Conservation (phyloP, 2,113 vertebrate species). For the Nyctibius bracteatus region DNA sequence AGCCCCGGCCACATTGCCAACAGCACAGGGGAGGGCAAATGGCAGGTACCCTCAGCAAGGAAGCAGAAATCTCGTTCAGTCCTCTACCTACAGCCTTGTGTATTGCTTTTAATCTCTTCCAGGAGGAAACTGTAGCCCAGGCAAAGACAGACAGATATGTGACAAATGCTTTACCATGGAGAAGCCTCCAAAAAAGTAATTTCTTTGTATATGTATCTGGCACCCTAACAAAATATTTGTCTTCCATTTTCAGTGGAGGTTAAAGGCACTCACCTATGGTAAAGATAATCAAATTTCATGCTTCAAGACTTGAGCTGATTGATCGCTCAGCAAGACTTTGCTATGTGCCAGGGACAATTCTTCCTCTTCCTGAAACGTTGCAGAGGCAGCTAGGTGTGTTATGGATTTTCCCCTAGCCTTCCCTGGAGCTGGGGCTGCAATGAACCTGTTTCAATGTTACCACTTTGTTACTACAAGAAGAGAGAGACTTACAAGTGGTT, state of each 20-base stretch:
- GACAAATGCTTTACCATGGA: not conserved
- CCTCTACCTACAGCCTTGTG: not conserved
- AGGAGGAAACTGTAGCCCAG: not conserved
- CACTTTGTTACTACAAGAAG: not conserved
- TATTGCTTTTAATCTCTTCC: not conserved
- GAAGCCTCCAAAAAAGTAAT: not conserved
- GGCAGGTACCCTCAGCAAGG: not conserved
- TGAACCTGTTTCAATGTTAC: not conserved
- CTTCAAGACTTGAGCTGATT: constrained; percentile 7
- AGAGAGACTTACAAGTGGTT: not conserved
- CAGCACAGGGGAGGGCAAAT: not conserved
- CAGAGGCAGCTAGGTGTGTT: not conserved
- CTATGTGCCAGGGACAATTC: not conserved
- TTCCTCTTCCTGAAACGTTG: not conserved
- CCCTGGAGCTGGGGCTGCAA: not conserved
- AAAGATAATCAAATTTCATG: constrained; percentile 33
- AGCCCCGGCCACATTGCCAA: accelerated
- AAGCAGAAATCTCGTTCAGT: not conserved
- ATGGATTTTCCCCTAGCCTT: not conserved
- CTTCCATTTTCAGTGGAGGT: not conserved
- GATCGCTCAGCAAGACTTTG: not conserved
- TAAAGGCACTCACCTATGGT: not conserved
- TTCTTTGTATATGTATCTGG: not conserved
- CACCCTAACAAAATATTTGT: not conserved
- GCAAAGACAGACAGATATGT: not conserved